Percentiles rank a stretch among this genome's conserved stretches.
Evolutionary conservation across 2,113 vertebrate species (phyloP).

Genomic region (Cyanoramphus novaezelandiae): DNA sequence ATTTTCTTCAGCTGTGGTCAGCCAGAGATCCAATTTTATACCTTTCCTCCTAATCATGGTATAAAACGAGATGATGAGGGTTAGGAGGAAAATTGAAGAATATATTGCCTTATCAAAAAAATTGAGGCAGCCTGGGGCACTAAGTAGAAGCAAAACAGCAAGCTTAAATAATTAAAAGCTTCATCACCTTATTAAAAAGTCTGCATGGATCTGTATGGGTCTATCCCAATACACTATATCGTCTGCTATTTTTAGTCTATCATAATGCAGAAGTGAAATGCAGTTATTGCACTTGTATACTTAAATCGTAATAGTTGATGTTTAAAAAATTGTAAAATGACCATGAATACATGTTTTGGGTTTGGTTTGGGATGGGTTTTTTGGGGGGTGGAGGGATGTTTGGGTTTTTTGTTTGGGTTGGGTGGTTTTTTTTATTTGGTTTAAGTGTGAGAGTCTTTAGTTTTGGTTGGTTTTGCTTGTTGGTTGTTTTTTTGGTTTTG

Average conservation of each 20-base stretch:
- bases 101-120: neutral
- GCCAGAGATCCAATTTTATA: neutral
- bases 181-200: neutral
- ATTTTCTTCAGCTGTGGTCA: neutral
- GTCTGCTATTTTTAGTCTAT: neutral
- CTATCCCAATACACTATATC: neutral
- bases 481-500: neutral
- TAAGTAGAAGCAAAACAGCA: neutral
- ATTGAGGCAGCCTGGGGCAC: neutral
- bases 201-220: neutral
- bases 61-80: neutral
- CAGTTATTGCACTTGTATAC: neutral
- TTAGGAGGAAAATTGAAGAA: neutral
- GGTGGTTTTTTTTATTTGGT: rapidly evolving
- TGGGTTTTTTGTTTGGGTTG: too few relatives aligned
- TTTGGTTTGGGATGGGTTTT: neutral
- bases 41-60: neutral
- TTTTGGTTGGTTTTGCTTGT: neutral
- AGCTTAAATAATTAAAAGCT: neutral
- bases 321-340: neutral
- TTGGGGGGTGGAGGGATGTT: rapidly evolving
- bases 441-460: neutral
- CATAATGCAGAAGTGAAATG: neutral
- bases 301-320: neutral
- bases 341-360: rapidly evolving